Base-by-base conservation (phyloP, 2,888 invertebrate genomes). In the Drosophila tripunctata region DNA sequence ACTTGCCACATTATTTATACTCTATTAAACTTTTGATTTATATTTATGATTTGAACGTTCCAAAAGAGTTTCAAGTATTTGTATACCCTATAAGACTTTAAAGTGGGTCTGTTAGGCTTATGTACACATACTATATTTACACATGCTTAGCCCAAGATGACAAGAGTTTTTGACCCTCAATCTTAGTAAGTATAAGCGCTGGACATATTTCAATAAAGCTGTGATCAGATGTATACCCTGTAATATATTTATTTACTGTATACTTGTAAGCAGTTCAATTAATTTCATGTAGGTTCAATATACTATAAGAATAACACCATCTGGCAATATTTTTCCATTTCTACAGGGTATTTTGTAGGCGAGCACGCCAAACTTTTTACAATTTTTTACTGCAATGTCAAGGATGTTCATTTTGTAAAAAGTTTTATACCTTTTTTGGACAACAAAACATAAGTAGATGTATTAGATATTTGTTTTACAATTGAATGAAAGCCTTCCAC, bases 401-500 rank as follows among this genome's bases (percentile, higher is more conserved):
- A 52, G 41, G 30, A 27, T 38, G 47, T 19, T 50, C 50, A 41
- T 35, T 35, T 51, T 17, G 4, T 24, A 36, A 36, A 58, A 58
- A 58, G 43, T 58, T 57, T 58, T 43, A 14, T 51, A 52, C 33
- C 41, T 58, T 51, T 27, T 6, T 8, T 12, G n/a, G 30, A 22
- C 14, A 27, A 40, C 17, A 51, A 21, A 50, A 27, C 35, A 27
- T 14, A 40, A n/a, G 15, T 22, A 27, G 15, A 19, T 27, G 35
- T 22, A 35, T 41, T 27, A 36, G 43, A 43, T 36, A 44, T 60
- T 45, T 60, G 38, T 38, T 54, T 60, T 60, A 22, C 44, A 31
- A 45, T 54, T 45, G 52, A 54, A 58, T 45, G 52, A 54, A 58
- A 58, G 41, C 52, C 58, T 58, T 58, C 52, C 35, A 12, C 35